Percentiles rank a stretch among this genome's conserved stretches.
Evolutionary conservation across 2,888 invertebrate genomes (phyloP).

Genomic region (Pilophorus perplexus): DNA sequence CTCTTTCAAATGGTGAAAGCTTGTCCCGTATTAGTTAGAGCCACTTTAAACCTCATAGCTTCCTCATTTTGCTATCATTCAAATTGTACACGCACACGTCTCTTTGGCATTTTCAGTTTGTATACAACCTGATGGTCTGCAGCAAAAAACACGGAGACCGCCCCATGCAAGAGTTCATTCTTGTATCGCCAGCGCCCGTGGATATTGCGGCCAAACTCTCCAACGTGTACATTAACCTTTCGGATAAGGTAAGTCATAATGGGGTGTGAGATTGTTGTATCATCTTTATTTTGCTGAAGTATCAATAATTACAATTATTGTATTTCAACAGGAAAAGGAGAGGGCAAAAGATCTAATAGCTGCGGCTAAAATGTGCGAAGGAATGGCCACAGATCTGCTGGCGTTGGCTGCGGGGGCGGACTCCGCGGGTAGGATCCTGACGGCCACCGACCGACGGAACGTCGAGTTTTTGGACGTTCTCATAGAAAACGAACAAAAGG

Average conservation of each 20-base stretch:
- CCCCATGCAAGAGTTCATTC: constrained; percentile 94
- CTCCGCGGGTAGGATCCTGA: constrained; percentile 90
- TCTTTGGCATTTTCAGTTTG: constrained; percentile 61
- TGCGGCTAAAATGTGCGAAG: constrained; percentile 94
- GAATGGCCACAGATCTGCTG: constrained; percentile 94
- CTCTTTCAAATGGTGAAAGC: no score
- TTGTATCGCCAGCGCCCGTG: constrained; percentile 98
- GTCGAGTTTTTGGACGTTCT: constrained; percentile 93
- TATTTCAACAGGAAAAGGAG: constrained; percentile 77
- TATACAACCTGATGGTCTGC: constrained; percentile 97
- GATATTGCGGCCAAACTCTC: constrained; percentile 98
- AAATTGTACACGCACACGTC: no score
- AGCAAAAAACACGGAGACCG: constrained; percentile 93
- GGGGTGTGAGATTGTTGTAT: background rate
- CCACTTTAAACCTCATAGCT: no score
- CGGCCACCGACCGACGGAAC: constrained; percentile 90
- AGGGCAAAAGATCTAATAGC: constrained; percentile 93
- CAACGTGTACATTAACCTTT: constrained; percentile 81
- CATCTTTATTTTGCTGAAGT: no score
- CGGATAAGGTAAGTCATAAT: constrained; percentile 66
- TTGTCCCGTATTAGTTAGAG: no score
- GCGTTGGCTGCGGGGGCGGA: constrained; percentile 91
- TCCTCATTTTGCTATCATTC: no score
- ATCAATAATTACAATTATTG: no score
- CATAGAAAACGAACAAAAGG: constrained; percentile 98